These are phyloP conservation scores for Chiroxiphia lanceolata DNA, from an alignment of 2,797 vertebrate genomes.

Conservation along the genomic window DNA sequence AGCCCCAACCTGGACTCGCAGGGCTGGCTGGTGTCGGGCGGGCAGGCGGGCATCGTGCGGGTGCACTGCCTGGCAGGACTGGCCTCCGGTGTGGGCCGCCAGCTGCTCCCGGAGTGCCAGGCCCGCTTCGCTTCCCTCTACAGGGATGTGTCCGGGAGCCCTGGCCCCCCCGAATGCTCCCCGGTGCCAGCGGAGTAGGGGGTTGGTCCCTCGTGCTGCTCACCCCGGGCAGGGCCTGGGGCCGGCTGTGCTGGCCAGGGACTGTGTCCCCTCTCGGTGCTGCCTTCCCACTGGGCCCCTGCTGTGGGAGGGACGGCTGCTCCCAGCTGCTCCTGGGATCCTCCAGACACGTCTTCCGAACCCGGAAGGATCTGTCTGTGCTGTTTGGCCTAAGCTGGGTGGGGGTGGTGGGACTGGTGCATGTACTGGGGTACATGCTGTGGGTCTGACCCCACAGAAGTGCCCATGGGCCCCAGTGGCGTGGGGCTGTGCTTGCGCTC, in stretches of 20 bases:
- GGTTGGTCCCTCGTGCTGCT: fast-evolving
- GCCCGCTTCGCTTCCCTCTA: background rate
- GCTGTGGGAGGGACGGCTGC: background rate
- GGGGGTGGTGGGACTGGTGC: background rate
- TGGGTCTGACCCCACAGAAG: background rate
- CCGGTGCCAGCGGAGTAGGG: background rate
- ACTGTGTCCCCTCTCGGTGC: background rate
- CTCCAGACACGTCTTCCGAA: background rate
- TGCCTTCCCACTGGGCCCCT: background rate
- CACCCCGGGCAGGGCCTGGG: background rate
- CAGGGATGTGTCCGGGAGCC: background rate
- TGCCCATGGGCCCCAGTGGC: fast-evolving
- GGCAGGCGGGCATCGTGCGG: constrained; percentile 89
- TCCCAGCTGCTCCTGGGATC: background rate
- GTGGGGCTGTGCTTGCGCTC: background rate
- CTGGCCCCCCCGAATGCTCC: fast-evolving
- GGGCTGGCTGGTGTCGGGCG: constrained; percentile 85
- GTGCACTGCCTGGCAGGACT: constrained; percentile 83
- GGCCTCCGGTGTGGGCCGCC: fast-evolving
- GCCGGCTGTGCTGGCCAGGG: background rate
- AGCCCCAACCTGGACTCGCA: constrained; percentile 89
- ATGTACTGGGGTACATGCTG: background rate
- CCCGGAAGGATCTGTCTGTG: background rate
- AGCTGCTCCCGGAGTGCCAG: background rate
- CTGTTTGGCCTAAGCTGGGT: background rate